Evolutionary conservation across 2,113 vertebrate species (phyloP), one percentile per base, ranked within the genome.

Genomic region (Anoplopoma fimbria): DNA sequence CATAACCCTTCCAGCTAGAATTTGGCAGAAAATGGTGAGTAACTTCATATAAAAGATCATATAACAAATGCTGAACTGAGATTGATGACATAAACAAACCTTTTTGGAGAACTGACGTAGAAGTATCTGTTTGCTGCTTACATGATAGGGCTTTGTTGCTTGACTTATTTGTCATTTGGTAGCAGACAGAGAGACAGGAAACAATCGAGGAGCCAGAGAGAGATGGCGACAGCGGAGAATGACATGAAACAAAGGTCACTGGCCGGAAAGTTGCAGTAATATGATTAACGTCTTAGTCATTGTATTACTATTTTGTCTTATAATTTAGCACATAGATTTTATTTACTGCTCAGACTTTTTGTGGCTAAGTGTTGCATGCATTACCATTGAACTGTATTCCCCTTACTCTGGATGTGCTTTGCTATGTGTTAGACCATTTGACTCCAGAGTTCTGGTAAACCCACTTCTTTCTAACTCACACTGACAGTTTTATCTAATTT

Each of bases 31-130:
- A 5, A 6, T 7, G 1, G 60, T n/a, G 47, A 58, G 38, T 47
- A 76, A 80, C 33, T 76, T 61, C 42, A 61, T 78, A 77, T 34
- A 53, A 58, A 73, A 12, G 4, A 60, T 8, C 21, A n/a, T n/a
- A n/a, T 63, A 82, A 85, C 61, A 12, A 69, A 36, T n/a, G 68
- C 58, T 27, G 49, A 77, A 71, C 75, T 63, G 34, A 77, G 72
- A 79, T 7, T 60, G 40, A 69, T 23, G 62, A 57, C 5, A 31
- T 23, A 75, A 71, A 77, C 25, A 67, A 74, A 74, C 76, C 29
- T 57, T 64, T 81, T 38, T n/a, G 33, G 23, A 47, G 45, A 40
- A 71, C 10, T 21, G 17, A 63, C 12, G n/a, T n/a, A n/a, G n/a
- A 33, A 33, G 42, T 31, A 42, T 63, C 0, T 77, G 53, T 1